Evolutionary conservation across 2,113 vertebrate genomes (phyloP).

Genomic region (Macaca nemestrina): DNA sequence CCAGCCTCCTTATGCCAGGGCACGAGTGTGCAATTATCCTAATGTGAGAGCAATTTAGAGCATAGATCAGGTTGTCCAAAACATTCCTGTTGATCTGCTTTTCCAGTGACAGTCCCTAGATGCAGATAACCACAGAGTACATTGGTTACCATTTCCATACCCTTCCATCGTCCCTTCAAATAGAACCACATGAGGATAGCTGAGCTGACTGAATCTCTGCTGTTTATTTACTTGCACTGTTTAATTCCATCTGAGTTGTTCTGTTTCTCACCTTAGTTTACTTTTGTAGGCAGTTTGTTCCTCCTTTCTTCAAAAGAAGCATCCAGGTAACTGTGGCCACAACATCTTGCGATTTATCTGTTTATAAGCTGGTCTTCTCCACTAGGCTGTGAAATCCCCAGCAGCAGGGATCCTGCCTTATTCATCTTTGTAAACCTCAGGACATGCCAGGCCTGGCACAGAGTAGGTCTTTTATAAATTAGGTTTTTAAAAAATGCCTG

Average conservation of each 20-base stretch:
- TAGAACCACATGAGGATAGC: neutral
- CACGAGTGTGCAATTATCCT: constrained; percentile 34
- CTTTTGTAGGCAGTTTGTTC: neutral
- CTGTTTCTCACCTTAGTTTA: neutral
- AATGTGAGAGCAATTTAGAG: neutral
- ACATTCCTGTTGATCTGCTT: neutral
- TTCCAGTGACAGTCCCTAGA: neutral
- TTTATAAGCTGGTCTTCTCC: neutral
- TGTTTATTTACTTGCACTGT: neutral
- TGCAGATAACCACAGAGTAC: neutral
- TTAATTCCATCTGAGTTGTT: neutral
- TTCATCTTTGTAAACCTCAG: neutral
- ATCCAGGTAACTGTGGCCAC: neutral
- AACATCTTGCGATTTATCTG: neutral
- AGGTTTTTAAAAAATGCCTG: neutral
- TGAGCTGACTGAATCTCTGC: neutral
- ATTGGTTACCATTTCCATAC: neutral
- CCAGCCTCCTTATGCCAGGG: constrained; percentile 5
- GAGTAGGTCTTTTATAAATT: constrained; percentile 40
- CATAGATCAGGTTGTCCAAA: neutral
- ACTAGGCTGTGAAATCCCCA: constrained; percentile 31
- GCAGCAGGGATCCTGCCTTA: neutral
- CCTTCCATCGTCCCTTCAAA: neutral
- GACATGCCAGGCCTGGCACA: neutral
- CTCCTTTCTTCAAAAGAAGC: neutral